These are phyloP conservation scores for Itoplectis maculator DNA, from an alignment of 2,888 invertebrate species.

Conservation along the genomic window DNA sequence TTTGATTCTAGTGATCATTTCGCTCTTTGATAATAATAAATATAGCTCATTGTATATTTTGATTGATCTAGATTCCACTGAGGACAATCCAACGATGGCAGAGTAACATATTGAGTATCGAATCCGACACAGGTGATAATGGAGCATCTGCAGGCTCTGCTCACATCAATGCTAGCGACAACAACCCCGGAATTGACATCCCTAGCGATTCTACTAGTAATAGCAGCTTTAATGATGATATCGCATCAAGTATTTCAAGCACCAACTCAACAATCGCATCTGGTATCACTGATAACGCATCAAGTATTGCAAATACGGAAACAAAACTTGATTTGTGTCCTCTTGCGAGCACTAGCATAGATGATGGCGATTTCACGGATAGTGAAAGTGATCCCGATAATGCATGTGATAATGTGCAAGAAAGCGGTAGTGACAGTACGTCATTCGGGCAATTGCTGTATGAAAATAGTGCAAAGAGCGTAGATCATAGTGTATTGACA, in stretches of 20 bases:
- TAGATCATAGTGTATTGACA: slow-evolving; percentile 40
- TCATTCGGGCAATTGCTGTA: slow-evolving; percentile 29
- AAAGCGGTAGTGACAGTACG: too few species aligned
- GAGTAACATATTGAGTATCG: not conserved
- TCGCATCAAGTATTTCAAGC: not conserved
- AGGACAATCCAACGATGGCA: slow-evolving; percentile 1
- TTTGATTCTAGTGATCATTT: too few species aligned
- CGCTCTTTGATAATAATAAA: not conserved
- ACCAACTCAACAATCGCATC: too few species aligned
- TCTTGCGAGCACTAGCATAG: too few species aligned
- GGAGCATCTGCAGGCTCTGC: not conserved
- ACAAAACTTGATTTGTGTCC: too few species aligned
- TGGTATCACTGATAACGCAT: too few species aligned
- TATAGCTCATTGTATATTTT: not conserved
- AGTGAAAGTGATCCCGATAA: slow-evolving; percentile 22
- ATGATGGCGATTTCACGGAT: too few species aligned
- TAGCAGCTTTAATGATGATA: slow-evolving; percentile 5
- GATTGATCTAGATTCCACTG: slow-evolving; percentile 14
- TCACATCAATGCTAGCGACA: slow-evolving; percentile 14
- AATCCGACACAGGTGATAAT: not conserved
- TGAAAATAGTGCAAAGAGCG: slow-evolving; percentile 46
- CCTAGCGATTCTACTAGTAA: not conserved
- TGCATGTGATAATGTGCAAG: too few species aligned
- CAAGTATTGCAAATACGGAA: too few species aligned
- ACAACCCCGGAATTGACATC: not conserved